These are phyloP conservation scores for Melieria omissa DNA, from an alignment of 2,888 invertebrate genomes.

Conservation along the genomic window DNA sequence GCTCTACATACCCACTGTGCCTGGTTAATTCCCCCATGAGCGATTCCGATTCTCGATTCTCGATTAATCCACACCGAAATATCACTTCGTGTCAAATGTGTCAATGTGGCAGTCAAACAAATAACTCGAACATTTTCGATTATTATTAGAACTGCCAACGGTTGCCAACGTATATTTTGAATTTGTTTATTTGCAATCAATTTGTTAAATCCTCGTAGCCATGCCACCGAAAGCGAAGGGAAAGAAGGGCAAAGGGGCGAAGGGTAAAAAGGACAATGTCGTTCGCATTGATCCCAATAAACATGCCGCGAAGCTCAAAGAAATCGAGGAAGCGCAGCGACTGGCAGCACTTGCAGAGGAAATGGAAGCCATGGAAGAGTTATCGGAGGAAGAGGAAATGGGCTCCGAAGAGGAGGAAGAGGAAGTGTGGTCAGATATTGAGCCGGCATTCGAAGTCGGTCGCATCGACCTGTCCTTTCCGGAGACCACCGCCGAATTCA, in stretches of 20 bases:
- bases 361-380: slow-evolving; percentile 20
- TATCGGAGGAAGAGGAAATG: slow-evolving; percentile 41
- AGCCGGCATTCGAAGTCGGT: slow-evolving; percentile 50
- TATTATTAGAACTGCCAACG: not conserved
- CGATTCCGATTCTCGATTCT: too few species aligned
- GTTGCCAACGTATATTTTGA: slow-evolving; percentile 1
- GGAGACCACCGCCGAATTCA: slow-evolving; percentile 54
- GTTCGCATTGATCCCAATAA: slow-evolving; percentile 45
- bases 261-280: not conserved
- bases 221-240: slow-evolving; percentile 14
- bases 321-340: slow-evolving; percentile 44
- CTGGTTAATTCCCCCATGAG: too few species aligned
- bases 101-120: too few species aligned
- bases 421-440: slow-evolving; percentile 49
- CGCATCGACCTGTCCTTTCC: slow-evolving; percentile 63
- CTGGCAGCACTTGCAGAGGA: slow-evolving; percentile 16
- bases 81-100: too few species aligned
- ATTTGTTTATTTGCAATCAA: slow-evolving; percentile 11
- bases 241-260: not conserved
- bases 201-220: not conserved
- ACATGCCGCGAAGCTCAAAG: slow-evolving; percentile 49
- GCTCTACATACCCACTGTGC: too few species aligned
- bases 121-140: too few species aligned
- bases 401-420: slow-evolving; percentile 42
- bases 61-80: too few species aligned